Evolutionary conservation across 1,140 invertebrate species (phyloP).

Genomic region (roundworm (Caenorhabditis elegans)): WBcel235 BX284605.5:10512501-10513000

Average conservation of each 20-base stretch:
- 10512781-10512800: neutral
- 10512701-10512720: conserved; percentile 38
- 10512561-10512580: neutral
- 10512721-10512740: neutral
- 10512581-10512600: conserved; percentile 62
- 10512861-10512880: too few relatives aligned
- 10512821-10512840: neutral
- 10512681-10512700: neutral
- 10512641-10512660: conserved; percentile 54
- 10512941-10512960: neutral
- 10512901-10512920: neutral
- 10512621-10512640: conserved; percentile 62
- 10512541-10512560: neutral
- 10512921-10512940: neutral
- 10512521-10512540: conserved; percentile 59
- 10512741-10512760: neutral
- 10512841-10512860: neutral
- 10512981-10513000: neutral
- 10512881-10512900: neutral
- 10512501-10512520: conserved; percentile 64
- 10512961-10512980: neutral
- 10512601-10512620: conserved; percentile 63
- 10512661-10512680: conserved; percentile 38
- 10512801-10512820: conserved; percentile 40
- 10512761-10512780: neutral